Base-by-base conservation (phyloP, 2,888 invertebrate genomes). In the Spicauda simplicius region DNA sequence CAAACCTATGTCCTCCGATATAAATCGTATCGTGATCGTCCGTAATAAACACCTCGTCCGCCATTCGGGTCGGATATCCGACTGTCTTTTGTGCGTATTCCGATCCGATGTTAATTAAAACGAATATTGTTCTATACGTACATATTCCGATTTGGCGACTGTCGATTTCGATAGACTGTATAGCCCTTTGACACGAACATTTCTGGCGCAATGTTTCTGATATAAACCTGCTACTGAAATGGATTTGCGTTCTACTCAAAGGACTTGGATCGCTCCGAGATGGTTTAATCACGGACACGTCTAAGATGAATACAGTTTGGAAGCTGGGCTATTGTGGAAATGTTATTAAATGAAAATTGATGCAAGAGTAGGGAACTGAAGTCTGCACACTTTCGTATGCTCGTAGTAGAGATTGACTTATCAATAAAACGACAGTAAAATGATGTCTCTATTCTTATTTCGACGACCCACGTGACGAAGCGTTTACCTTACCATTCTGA, bases 41-140 rank as follows among this genome's bases (percentile, higher is more conserved):
- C 4, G 4, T 10, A 69, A 2, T 73, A 72, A 80, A 54, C 52
- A 10, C 8, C 0, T 53, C 63, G 16, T 37, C 20, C 63, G 63
- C 72, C 74, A 74, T 79, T 81, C 79, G 73, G 73, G 79, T 75
- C 82, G 83, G 82, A 86, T 80, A 78, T 84, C 81, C 80, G 82
- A 78, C 81, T 81, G 84, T 84, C 87, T 88, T 88, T 89, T 88
- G 87, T 88, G 77, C 79, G 79, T 79, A 82, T 79, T 83, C 76
- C 78, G 78, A 78, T 80, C 80, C 78, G 77, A 82, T 84, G 86
- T 87, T 88, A 88, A 89, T 89, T 90, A 88, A 89, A 88, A 87
- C 77, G 84, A 86, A 86, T 87, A 85, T 82, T 82, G 82, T 82
- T 76, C 74, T 72, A 69, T 69, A 71, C 65, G 68, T 70, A 68